Evolutionary conservation across 2,888 invertebrate species (phyloP), one percentile per base, ranked within the genome.

Genomic region (Achlya flavicornis): DNA sequence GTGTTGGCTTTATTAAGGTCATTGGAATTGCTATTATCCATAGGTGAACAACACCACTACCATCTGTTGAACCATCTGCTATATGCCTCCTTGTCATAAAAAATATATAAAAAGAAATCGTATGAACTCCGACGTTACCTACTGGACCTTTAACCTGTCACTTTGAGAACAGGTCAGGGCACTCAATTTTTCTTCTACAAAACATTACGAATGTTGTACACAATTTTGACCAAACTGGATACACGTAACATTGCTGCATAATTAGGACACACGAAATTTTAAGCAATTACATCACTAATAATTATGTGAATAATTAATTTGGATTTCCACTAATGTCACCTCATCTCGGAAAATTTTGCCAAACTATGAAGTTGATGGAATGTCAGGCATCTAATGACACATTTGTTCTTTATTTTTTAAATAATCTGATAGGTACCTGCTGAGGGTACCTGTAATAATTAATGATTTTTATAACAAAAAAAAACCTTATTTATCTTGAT

Each of bases 341-440:
- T 38, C 14, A 62, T 62, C 12, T 62, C 33, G 14, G 14, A 62
- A 63, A 46, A 26, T 38, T 14, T 58, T 33, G 3, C n/a, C 5
- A 14, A 16, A 57, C 57, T 57, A 35, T 33, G 58, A 16, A 48
- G 26, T 26, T 26, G 26, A 26, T 3, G 48, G 16, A 46, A n/a
- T 48, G 48, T 48, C 48, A 48, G 48, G 6, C 3, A 16, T 43
- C 14, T 38, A 38, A 38, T 38, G 43, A 14, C 43, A 43, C 4
- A 6, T 14, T 14, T 6, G 3, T 43, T 43, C 2, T 41, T 41
- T 41, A 11, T 41, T 41, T 43, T 43, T 10, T 8, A 38, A 38
- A 38, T 38, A 46, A 46, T 1, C 14, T 3, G n/a, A 6, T 46
- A 35, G 0, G 7, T 43, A 10, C 8, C 8, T 43, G 26, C 26